phyloP scores from a whole-genome alignment of 2,113 vertebrate species.

The Corythaixoides concolor region DNA sequence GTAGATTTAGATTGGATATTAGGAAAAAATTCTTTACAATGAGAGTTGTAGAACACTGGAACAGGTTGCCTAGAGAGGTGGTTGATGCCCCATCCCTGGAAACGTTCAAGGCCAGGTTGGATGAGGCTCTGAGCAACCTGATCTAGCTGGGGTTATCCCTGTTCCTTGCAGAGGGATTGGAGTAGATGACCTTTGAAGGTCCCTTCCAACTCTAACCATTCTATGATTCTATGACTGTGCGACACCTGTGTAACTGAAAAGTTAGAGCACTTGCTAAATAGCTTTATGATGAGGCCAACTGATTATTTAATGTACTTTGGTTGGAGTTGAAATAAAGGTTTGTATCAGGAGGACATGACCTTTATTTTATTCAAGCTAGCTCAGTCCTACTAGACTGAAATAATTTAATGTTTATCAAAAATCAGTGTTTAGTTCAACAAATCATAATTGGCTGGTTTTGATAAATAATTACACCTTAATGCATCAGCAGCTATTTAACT shows the following conservation, averaged over 20 bases:
- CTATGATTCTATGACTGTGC: too few relatives aligned
- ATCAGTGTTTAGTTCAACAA: not conserved
- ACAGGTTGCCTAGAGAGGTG: too few relatives aligned
- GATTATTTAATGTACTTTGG: not conserved
- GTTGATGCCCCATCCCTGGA: too few relatives aligned
- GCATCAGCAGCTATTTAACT: not conserved
- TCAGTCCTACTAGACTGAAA: not conserved
- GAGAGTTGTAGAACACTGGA: too few relatives aligned
- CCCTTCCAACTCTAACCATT: too few relatives aligned
- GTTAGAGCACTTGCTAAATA: not conserved
- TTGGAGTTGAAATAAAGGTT: not conserved
- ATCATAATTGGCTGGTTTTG: not conserved
- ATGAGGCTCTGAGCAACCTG: too few relatives aligned
- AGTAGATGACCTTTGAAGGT: too few relatives aligned
- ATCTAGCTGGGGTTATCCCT: too few relatives aligned
- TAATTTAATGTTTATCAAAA: not conserved
- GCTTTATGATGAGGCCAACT: not conserved
- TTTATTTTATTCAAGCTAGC: not conserved
- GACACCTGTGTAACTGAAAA: not conserved
- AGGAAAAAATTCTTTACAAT: too few relatives aligned
- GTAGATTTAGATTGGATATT: too few relatives aligned
- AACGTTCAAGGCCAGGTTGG: too few relatives aligned
- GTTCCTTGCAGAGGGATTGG: too few relatives aligned
- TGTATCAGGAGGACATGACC: not conserved
- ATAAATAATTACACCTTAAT: not conserved